These are phyloP conservation scores for Heliocidaris erythrogramma DNA, from an alignment of 35 echinoderm and acorn worm genomes.

Conservation along the genomic window DNA sequence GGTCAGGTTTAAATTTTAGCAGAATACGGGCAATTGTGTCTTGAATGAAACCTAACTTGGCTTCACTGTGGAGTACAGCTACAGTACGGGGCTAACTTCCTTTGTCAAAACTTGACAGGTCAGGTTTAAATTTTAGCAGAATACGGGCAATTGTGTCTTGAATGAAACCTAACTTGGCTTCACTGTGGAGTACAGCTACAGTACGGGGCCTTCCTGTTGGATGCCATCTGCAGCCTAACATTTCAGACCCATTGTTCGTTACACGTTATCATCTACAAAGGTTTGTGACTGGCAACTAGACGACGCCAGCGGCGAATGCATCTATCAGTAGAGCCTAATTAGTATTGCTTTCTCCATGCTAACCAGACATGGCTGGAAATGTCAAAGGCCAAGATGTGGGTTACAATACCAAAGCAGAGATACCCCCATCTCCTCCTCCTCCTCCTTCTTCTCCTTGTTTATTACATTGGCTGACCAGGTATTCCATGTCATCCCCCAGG, in stretches of 20 bases:
- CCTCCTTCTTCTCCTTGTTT: neutral
- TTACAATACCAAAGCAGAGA: neutral
- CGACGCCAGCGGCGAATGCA: neutral
- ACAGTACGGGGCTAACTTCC: too few relatives aligned
- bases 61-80: too few relatives aligned
- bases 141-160: too few relatives aligned
- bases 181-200: too few relatives aligned
- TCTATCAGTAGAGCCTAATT: neutral
- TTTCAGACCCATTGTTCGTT: neutral
- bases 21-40: too few relatives aligned
- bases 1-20: too few relatives aligned
- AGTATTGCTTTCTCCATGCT: neutral
- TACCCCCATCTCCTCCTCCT: neutral
- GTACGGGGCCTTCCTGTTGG: too few relatives aligned
- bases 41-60: too few relatives aligned
- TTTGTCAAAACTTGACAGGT: too few relatives aligned
- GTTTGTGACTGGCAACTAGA: neutral
- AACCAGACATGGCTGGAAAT: neutral
- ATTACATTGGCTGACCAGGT: neutral
- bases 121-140: too few relatives aligned
- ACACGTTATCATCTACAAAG: neutral
- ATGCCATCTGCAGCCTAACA: neutral
- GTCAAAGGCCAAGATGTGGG: slow-evolving; percentile 7
- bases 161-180: too few relatives aligned
- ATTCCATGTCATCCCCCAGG: neutral